Conservation (phyloP, 1,140 invertebrate genomes). For the Gonatopus flavifemur region DNA sequence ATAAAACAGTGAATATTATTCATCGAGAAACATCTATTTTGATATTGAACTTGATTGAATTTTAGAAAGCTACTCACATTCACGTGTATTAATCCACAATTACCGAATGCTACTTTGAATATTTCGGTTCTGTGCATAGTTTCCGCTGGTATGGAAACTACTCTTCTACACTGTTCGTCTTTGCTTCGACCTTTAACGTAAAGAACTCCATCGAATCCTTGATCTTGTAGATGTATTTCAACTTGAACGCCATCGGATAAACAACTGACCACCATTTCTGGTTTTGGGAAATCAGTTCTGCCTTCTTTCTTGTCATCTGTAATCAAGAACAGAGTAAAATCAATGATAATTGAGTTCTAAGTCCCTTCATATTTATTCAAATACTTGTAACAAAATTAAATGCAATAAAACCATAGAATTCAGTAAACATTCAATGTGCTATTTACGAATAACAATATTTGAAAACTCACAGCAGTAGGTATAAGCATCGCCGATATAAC, state of each 20-base stretch:
- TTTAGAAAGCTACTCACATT: slow-evolving; percentile 68
- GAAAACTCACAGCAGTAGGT: slow-evolving; percentile 65
- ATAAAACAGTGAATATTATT: slow-evolving; percentile 21
- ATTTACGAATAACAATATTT: no score
- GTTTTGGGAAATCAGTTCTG: slow-evolving; percentile 80
- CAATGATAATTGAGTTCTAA: not conserved
- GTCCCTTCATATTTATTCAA: not conserved
- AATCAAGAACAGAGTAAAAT: slow-evolving; percentile 15
- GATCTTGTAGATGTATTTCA: slow-evolving; percentile 74
- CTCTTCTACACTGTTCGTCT: slow-evolving; percentile 82
- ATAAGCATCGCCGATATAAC: slow-evolving; percentile 71
- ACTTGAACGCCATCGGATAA: slow-evolving; percentile 90
- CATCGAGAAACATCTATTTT: slow-evolving; percentile 3
- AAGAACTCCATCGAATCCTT: slow-evolving; percentile 86
- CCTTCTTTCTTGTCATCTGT: slow-evolving; percentile 54
- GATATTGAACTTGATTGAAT: slow-evolving; percentile 8
- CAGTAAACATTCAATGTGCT: no score
- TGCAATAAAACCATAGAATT: not conserved
- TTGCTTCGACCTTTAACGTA: slow-evolving; percentile 95
- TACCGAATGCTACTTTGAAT: slow-evolving; percentile 92
- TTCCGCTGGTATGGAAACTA: slow-evolving; percentile 72
- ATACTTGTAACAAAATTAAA: not conserved
- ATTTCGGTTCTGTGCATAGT: slow-evolving; percentile 68
- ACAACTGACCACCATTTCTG: slow-evolving; percentile 85
- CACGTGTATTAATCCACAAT: slow-evolving; percentile 86